A percentile compares a stretch with the other conserved stretches of the same genome.
Evolutionary conservation across 2,113 vertebrate genomes (phyloP).

Genomic region (Cisticola juncidis): DNA sequence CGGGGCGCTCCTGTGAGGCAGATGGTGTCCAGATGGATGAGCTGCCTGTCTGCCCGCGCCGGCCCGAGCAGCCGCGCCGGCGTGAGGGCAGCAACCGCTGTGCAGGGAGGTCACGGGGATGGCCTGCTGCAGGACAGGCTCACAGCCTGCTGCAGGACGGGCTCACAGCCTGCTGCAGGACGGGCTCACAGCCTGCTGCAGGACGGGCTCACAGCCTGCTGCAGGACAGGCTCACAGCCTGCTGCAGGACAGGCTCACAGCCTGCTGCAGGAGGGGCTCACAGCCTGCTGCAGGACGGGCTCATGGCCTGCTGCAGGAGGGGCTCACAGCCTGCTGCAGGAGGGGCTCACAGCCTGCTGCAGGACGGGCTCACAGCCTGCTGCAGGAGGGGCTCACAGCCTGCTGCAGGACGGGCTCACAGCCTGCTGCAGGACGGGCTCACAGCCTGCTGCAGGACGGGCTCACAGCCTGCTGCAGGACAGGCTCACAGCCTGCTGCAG

Average conservation of each 20-base stretch:
- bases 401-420: neutral
- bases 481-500: too few species aligned
- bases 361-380: neutral
- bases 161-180: neutral
- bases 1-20: neutral
- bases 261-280: neutral
- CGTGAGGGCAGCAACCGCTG: neutral
- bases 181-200: neutral
- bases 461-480: too few species aligned
- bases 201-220: too few species aligned
- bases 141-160: neutral
- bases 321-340: neutral
- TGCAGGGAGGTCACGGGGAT: neutral
- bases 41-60: neutral
- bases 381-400: too few species aligned
- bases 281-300: too few species aligned
- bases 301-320: too few species aligned
- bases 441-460: neutral
- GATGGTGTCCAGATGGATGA: constrained; percentile 42
- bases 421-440: too few species aligned
- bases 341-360: too few species aligned
- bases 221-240: neutral
- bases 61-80: neutral
- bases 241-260: too few species aligned
- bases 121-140: neutral